Percentiles rank a stretch among this genome's conserved stretches.
Conservation (phyloP, 1,140 invertebrate genomes). For the Lordiphosa clarofinis region DNA sequence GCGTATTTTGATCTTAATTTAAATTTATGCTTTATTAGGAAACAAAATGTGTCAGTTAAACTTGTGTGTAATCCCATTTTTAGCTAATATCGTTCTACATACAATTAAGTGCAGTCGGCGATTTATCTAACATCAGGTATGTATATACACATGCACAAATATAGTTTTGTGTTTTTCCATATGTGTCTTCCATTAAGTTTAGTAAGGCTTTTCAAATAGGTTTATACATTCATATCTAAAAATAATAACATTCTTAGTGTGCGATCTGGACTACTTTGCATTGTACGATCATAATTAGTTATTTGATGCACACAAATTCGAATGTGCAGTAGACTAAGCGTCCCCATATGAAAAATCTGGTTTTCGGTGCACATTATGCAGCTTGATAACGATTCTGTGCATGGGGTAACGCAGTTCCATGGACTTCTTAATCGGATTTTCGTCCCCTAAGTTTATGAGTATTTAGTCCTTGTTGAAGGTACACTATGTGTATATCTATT, state of each 20-base stretch:
- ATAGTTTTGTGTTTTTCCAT: conserved; percentile 20
- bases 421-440: conserved; percentile 13
- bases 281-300: conserved; percentile 10
- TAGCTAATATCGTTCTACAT: conserved; percentile 26
- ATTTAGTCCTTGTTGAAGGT: conserved; percentile 15
- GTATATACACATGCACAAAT: conserved; percentile 22
- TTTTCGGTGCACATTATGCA: background rate
- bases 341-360: too few species aligned
- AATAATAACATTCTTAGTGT: conserved; percentile 26
- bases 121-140: conserved; percentile 39
- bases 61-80: conserved; percentile 6
- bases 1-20: too few species aligned
- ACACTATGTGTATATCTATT: background rate
- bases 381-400: conserved; percentile 33
- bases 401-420: conserved; percentile 11
- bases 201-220: conserved; percentile 56
- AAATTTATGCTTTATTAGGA: too few species aligned
- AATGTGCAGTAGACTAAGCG: conserved; percentile 7
- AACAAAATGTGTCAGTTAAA: conserved; percentile 9
- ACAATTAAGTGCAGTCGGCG: conserved; percentile 33
- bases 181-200: conserved; percentile 48
- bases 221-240: conserved; percentile 43
- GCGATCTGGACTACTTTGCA: conserved; percentile 14
- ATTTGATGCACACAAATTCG: conserved; percentile 12
- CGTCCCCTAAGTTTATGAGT: conserved; percentile 23